Base-by-base conservation (phyloP, 1,140 invertebrate species). In the Reticulitermes speratus region DNA sequence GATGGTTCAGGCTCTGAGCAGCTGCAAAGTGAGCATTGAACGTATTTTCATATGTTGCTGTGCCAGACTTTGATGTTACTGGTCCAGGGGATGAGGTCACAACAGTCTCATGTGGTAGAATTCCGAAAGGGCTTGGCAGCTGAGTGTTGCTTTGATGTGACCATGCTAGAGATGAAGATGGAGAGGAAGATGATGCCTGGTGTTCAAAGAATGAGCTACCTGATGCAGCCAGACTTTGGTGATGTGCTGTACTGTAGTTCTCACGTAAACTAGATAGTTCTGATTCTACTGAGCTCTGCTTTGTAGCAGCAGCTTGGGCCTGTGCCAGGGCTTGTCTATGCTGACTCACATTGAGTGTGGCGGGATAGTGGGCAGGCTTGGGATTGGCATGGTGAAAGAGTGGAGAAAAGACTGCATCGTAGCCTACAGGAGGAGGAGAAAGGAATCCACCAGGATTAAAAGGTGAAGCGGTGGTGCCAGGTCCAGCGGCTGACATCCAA, bases 21-120 rank as follows among this genome's bases (percentile, higher is more conserved):
- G 93, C 91, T 86, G 92, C 91, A 91, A 95, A 95, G 89, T 95
- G 94, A 87, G 94, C 91, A 86, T 91, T 91, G 90, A 95, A 95
- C 87, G 94, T 93, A 88, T 94, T 94, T 88, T 86, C 86, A 81
- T 86, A 86, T 25, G 86, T 19, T 48, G 82, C 81, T 44, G 45
- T n/a, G 30, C 45, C 59, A 32, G 84, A 82, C 44, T 87, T 87
- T 86, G 91, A 92, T 87, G 93, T 91, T 69, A 94, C 92, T 87
- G 93, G 92, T 87, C 93, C 93, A 52, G 94, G 93, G 55, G 94
- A 94, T 48, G 94, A 94, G 3, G 94, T 92, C 87, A 95, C 94
- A 87, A 95, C 93, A 91, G 94, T 95, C 91, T 96, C 95, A 90
- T 96, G 95, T 23, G 95, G 95, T 88, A 96, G 90, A 88, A 96